A percentile compares a stretch with the other conserved stretches of the same genome.
Evolutionary conservation across 2,797 vertebrate genomes (phyloP).

Genomic region (Coregonus sp.): DNA sequence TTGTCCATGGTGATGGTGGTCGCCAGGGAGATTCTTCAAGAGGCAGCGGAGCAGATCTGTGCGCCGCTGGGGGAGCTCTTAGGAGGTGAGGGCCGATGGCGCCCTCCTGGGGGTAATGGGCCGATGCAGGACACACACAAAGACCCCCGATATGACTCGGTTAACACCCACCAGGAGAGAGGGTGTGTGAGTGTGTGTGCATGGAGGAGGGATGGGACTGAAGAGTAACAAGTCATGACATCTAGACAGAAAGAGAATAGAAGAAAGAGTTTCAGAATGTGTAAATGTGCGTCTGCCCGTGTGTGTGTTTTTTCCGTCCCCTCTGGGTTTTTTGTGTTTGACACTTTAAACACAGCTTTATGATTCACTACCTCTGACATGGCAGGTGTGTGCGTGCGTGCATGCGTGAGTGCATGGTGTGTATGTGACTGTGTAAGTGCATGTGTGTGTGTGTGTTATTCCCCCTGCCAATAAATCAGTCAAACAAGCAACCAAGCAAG

Average conservation of each 20-base stretch:
- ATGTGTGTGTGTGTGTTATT: neutral
- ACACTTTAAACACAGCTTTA: neutral
- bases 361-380: neutral
- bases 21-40: constrained; percentile 89
- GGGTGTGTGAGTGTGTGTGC: constrained; percentile 3
- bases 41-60: constrained; percentile 87
- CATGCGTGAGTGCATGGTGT: neutral
- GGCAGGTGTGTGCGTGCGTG: neutral
- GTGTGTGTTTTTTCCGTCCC: neutral
- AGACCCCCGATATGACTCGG: constrained; percentile 88
- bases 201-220: constrained; percentile 79
- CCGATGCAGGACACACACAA: constrained; percentile 84
- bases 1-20: constrained; percentile 78
- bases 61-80: constrained; percentile 87
- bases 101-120: constrained; percentile 86
- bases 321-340: constrained; percentile 1
- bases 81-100: constrained; percentile 85
- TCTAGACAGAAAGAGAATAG: constrained; percentile 57
- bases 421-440: constrained; percentile 14
- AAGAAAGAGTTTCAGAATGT: neutral
- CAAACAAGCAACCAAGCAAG: constrained; percentile 16
- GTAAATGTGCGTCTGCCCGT: neutral
- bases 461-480: constrained; percentile 14
- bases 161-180: constrained; percentile 87
- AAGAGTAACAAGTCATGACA: constrained; percentile 79